Evolutionary conservation across 2,888 invertebrate genomes (phyloP).

Genomic region (Nomada ruficornis): DNA sequence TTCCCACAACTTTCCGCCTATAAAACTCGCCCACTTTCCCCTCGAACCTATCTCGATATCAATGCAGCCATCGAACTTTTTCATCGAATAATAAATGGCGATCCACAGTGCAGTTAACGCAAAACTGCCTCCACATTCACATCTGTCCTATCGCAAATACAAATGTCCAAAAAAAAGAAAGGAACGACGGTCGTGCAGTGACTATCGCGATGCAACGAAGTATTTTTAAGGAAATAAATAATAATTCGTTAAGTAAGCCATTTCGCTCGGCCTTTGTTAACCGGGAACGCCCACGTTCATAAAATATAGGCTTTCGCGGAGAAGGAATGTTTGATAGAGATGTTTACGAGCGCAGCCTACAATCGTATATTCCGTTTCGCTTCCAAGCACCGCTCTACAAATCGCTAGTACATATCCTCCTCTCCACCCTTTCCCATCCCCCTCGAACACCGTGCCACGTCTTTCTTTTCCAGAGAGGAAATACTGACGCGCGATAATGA

Average conservation of each 20-base stretch:
- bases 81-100: conserved; percentile 8
- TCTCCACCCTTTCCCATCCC: background rate
- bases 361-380: conserved; percentile 12
- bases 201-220: background rate
- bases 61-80: background rate
- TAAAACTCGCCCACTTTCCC: background rate
- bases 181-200: background rate
- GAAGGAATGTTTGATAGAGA: conserved; percentile 40
- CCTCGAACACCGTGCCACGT: background rate
- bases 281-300: conserved; percentile 33
- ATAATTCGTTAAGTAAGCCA: conserved; percentile 29
- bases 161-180: no score
- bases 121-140: background rate
- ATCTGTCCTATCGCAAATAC: background rate
- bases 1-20: background rate
- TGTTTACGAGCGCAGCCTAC: conserved; percentile 31
- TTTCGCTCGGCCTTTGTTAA: conserved; percentile 40
- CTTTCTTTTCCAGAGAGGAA: background rate
- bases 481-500: conserved; percentile 5
- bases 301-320: conserved; percentile 33
- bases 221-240: conserved; percentile 29
- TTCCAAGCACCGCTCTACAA: background rate
- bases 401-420: background rate
- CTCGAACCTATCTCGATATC: background rate
- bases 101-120: background rate